Evolutionary conservation across 2,113 vertebrate genomes (phyloP).

Genomic region (Alethe diademata): DNA sequence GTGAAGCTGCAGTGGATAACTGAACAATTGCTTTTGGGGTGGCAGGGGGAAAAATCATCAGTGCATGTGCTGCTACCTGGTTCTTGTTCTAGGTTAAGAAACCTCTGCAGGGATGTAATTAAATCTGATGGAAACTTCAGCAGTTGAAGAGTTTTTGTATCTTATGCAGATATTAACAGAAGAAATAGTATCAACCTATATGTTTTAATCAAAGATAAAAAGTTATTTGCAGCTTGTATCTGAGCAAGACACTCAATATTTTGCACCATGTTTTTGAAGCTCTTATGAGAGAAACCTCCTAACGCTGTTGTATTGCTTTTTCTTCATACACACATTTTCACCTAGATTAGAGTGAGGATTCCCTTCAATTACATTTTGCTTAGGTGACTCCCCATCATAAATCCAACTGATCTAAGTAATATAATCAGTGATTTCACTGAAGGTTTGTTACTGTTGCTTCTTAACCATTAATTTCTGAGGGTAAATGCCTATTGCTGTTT

Average conservation of each 20-base stretch:
- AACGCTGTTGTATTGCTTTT: background rate
- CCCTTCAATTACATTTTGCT: background rate
- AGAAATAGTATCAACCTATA: background rate
- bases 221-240: background rate
- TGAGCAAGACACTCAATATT: background rate
- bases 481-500: background rate
- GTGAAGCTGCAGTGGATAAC: background rate
- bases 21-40: background rate
- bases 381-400: background rate
- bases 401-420: background rate
- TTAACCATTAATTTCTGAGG: background rate
- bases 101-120: background rate
- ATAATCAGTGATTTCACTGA: background rate
- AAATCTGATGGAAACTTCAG: background rate
- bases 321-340: background rate
- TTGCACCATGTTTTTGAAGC: background rate
- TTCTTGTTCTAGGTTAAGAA: background rate
- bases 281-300: background rate
- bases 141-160: background rate
- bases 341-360: background rate
- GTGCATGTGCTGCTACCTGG: background rate
- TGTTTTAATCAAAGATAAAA: background rate
- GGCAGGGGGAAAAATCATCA: background rate
- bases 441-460: background rate
- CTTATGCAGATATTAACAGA: background rate